These are phyloP conservation scores for Yponomeuta malinellus DNA, from an alignment of 2,888 invertebrate species.

Conservation along the genomic window DNA sequence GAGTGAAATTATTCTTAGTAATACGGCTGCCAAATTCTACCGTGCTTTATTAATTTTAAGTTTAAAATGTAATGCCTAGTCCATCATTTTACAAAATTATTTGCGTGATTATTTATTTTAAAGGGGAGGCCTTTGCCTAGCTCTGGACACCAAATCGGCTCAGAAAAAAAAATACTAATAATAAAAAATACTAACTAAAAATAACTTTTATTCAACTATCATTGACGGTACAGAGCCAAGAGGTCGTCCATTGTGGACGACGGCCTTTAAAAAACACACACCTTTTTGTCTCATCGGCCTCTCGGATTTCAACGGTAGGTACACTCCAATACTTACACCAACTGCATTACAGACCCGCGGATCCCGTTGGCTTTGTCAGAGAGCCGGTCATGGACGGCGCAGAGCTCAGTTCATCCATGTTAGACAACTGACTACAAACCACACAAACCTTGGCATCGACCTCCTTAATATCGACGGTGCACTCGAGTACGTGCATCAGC, in stretches of 20 bases:
- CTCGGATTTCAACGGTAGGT: constrained; percentile 93
- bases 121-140: too few relatives aligned
- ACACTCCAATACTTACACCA: constrained; percentile 50
- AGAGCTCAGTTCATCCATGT: constrained; percentile 79
- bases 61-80: too few relatives aligned
- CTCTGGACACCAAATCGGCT: too few relatives aligned
- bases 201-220: too few relatives aligned
- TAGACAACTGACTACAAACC: neutral
- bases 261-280: constrained; percentile 21
- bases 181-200: too few relatives aligned
- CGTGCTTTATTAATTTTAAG: too few relatives aligned
- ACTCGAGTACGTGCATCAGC: constrained; percentile 89
- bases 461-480: constrained; percentile 94
- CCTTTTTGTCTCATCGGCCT: constrained; percentile 79
- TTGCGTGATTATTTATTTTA: too few relatives aligned
- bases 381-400: constrained; percentile 79
- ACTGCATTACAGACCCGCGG: constrained; percentile 73
- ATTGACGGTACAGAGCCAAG: constrained; percentile 4
- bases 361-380: constrained; percentile 73
- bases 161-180: too few relatives aligned
- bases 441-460: constrained; percentile 84
- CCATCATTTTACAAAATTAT: too few relatives aligned
- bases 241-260: neutral
- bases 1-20: too few relatives aligned
- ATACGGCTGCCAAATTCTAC: too few relatives aligned